Evolutionary conservation across 2,113 vertebrate species (phyloP).

Genomic region (Rattus norvegicus): GRCr8 NC_086034.1:34694001-34694500

Average conservation of each 20-base stretch:
- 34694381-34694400: conserved; percentile 24
- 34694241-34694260: conserved; percentile 19
- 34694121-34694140: neutral
- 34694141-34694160: neutral
- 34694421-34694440: conserved; percentile 34
- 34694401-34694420: conserved; percentile 10
- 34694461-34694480: neutral
- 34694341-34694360: neutral
- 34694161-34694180: neutral
- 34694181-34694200: neutral
- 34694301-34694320: conserved; percentile 25
- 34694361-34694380: conserved; percentile 42
- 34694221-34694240: conserved; percentile 7
- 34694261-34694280: conserved; percentile 25
- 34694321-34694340: conserved; percentile 21
- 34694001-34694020: neutral
- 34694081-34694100: neutral
- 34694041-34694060: neutral
- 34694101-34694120: neutral
- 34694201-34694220: neutral
- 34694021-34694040: neutral
- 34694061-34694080: neutral
- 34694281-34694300: conserved; percentile 45
- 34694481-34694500: neutral
- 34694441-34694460: neutral